Conservation (phyloP, 2,888 invertebrate genomes). For the Diarsia rubi region DNA sequence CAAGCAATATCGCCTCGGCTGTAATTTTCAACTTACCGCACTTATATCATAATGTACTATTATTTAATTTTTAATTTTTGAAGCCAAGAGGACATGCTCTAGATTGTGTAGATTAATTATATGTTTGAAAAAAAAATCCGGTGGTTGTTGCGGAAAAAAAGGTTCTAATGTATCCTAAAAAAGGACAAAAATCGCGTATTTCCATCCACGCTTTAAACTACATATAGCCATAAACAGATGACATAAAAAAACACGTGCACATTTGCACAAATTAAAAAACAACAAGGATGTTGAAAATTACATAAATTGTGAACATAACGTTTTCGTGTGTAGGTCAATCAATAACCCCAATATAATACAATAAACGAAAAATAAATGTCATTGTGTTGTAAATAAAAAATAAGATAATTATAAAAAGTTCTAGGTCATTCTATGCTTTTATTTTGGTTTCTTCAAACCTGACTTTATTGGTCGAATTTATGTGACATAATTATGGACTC, state of each 20-base stretch:
- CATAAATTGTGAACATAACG: neutral
- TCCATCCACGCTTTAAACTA: too few relatives aligned
- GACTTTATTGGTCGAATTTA: slow-evolving; percentile 4
- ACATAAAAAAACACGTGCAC: slow-evolving; percentile 16
- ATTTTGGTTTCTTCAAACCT: neutral
- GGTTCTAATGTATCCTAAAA: too few relatives aligned
- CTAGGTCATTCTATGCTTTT: slow-evolving; percentile 19
- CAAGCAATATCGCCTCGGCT: too few relatives aligned
- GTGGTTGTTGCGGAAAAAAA: too few relatives aligned
- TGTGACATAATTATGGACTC: slow-evolving; percentile 2
- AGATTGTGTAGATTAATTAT: too few relatives aligned
- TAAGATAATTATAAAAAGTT: neutral
- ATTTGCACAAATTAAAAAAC: neutral
- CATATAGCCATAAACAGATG: neutral
- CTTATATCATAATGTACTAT: too few relatives aligned
- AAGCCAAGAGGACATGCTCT: too few relatives aligned
- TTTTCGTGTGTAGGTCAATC: slow-evolving; percentile 16
- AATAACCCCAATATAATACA: neutral
- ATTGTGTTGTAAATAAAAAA: neutral
- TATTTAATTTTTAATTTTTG: too few relatives aligned
- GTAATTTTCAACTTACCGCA: too few relatives aligned
- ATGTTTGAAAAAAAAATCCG: too few relatives aligned
- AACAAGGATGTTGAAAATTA: slow-evolving; percentile 10
- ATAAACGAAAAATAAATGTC: slow-evolving; percentile 2
- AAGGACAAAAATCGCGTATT: too few relatives aligned